These are phyloP conservation scores for Mus spicilegus DNA, from an alignment of 2,113 vertebrate genomes.

Conservation along the genomic window DNA sequence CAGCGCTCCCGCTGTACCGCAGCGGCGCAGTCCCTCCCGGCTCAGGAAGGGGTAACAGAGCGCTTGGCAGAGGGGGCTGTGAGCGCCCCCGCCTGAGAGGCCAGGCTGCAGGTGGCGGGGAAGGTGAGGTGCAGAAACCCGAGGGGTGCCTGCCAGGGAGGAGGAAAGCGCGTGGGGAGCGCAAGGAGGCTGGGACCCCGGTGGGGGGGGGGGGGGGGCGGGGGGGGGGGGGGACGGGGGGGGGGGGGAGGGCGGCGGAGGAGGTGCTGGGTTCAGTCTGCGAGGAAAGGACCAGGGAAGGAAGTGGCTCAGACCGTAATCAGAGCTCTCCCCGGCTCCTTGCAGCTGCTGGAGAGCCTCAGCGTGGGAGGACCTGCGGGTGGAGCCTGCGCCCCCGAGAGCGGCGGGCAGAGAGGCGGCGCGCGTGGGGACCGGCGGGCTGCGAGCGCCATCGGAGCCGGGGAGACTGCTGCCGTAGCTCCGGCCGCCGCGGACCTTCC, in stretches of 20 bases:
- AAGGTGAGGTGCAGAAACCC: slow-evolving; percentile 56
- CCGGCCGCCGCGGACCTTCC: background rate
- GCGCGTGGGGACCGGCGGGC: background rate
- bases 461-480: background rate
- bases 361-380: background rate
- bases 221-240: slow-evolving; percentile 22
- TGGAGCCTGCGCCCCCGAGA: background rate
- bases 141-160: background rate
- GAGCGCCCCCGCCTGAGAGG: slow-evolving; percentile 75
- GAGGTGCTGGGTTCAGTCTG: slow-evolving; percentile 47
- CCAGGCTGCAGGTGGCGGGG: slow-evolving; percentile 53
- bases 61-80: slow-evolving; percentile 1
- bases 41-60: background rate
- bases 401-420: background rate
- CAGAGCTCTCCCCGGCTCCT: slow-evolving; percentile 48
- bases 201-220: background rate
- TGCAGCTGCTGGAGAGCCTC: slow-evolving; percentile 6
- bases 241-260: slow-evolving; percentile 6
- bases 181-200: background rate
- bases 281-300: background rate
- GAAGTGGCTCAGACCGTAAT: slow-evolving; percentile 30
- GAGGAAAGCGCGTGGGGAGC: slow-evolving; percentile 33
- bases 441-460: background rate
- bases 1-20: background rate
- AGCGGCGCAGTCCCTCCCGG: slow-evolving; percentile 18